Evolutionary conservation across 2,797 vertebrate genomes (phyloP).

Genomic region (Poecilia velifera): DNA sequence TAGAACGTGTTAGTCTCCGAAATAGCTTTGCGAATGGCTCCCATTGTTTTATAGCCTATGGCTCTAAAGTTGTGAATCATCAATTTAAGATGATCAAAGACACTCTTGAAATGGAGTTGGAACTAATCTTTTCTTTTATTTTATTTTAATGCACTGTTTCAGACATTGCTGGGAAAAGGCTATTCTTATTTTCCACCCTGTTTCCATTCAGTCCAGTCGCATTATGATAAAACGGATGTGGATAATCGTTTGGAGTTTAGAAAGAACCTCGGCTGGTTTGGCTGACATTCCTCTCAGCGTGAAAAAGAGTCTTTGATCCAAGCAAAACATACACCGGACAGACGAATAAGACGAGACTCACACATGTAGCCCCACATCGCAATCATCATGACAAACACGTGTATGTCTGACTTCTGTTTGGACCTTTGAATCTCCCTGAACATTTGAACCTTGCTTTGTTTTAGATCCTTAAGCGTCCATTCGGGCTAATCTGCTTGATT

Average conservation of each 20-base stretch:
- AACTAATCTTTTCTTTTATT: constrained; percentile 13
- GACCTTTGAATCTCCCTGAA: constrained; percentile 20
- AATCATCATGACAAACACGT: constrained; percentile 19
- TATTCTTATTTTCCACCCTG: background rate
- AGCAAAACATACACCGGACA: constrained; percentile 23
- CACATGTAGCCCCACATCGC: constrained; percentile 13
- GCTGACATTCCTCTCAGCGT: constrained; percentile 35
- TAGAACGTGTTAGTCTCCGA: background rate
- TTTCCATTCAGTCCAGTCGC: constrained; percentile 11
- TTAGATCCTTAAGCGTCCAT: constrained; percentile 8
- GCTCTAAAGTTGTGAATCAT: background rate
- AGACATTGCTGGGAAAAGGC: constrained; percentile 10
- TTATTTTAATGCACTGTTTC: constrained; percentile 1
- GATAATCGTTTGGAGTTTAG: constrained; percentile 17
- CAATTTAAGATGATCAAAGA: constrained; percentile 9
- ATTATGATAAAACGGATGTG: constrained; percentile 12
- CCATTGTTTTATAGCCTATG: background rate
- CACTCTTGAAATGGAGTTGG: constrained; percentile 20
- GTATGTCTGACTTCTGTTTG: constrained; percentile 14
- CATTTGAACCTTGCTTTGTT: constrained; percentile 3
- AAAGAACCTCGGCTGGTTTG: constrained; percentile 7
- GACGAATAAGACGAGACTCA: constrained; percentile 18
- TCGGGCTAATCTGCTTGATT: constrained; percentile 1
- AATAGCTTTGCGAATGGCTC: background rate
- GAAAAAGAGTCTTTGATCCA: constrained; percentile 25